Base-by-base conservation (phyloP, 2,797 vertebrate genomes). In the Danio kyathit region DNA sequence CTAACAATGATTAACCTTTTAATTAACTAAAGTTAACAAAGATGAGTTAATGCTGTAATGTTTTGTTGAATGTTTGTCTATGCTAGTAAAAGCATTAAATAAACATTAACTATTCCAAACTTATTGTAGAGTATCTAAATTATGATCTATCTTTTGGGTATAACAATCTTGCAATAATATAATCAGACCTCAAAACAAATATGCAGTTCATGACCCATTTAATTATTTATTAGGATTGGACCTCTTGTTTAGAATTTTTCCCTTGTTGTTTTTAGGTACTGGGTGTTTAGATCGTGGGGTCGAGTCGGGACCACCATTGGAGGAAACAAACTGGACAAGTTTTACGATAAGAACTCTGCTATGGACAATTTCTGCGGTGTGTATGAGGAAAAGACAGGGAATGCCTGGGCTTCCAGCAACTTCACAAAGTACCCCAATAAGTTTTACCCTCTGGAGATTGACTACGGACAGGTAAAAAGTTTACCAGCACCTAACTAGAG, bases 201-300 rank as follows among this genome's bases (percentile, higher is more conserved):
- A 29, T 29, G 1, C 29, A 29, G 29, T 29, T 29, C 29, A 29
- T 29, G 29, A 29, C 1, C 29, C 29, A 29, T 29, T 29, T 29
- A 73, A 16, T 57, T 46, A 19, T 17, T 65, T 65, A 41, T 43
- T 16, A 13, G 65, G 7, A 72, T 19, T 21, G 10, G 13, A 2
- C n/a, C 41, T 10, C 12, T 51, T 41, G 16, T 61, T 14, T 71
- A 38, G 16, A 74, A 5, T 21, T 49, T 7, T 60, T n/a, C 49
- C 29, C 51, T 3, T 48, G 21, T 59, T 66, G 1, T 48, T 61
- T 72, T 40, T 83, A 99, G 98, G 74, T 98, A 98, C 86, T 99
- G 98, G 97, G 97, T 99, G 87, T 99, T 99, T 92, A 94, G 98
- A 72, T 99, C 98, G 3, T 99, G 98, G 98, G 97, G 98, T 81